Evolutionary conservation across 2,888 invertebrate genomes (phyloP), one percentile per base, ranked within the genome.

Genomic region (Chrysolina haemoptera): DNA sequence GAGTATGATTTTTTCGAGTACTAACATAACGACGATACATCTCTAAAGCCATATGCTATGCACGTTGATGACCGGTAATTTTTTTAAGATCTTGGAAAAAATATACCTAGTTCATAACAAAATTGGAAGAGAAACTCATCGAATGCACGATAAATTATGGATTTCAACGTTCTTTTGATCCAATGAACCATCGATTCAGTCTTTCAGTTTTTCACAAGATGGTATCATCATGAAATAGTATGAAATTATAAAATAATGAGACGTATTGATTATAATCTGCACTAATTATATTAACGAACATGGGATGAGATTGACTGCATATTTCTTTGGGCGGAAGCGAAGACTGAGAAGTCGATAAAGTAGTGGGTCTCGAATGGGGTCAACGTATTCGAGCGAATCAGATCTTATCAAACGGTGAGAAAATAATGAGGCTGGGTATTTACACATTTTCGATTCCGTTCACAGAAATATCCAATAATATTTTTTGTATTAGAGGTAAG

Each of bases 211-310:
- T 48, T 16, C 16, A 8, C 10, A 48, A 16, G 48, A 48, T 48
- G 11, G 0, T 48, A 48, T 48, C 48, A 48, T 16, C 48, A 48
- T 16, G 48, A 48, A 48, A 16, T 9, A 16, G 48, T 48, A 48
- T n/a, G 16, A 48, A 48, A 16, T 48, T n/a, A 48, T 16, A 48
- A 48, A 48, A 16, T 3, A n/a, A 53, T 20, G 20, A 20, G 20
- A 20, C 5, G 12, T 53, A 12, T 53, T 18, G 18, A 18, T 53
- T 20, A 53, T 20, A 53, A 53, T 53, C 20, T 20, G 53, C 53
- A 20, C 53, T 53, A 53, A 53, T 53, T 53, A 53, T 53, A 53
- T 20, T 53, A 53, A 53, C 14, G 10, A 53, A 53, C 53, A 53
- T 53, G 53, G 43, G 18, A 53, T 53, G 53, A 53, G 20, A 53